Percentiles rank a stretch among this genome's conserved stretches.
Conservation (phyloP, 2,797 vertebrate genomes). For the Sebastiscus tertius region DNA sequence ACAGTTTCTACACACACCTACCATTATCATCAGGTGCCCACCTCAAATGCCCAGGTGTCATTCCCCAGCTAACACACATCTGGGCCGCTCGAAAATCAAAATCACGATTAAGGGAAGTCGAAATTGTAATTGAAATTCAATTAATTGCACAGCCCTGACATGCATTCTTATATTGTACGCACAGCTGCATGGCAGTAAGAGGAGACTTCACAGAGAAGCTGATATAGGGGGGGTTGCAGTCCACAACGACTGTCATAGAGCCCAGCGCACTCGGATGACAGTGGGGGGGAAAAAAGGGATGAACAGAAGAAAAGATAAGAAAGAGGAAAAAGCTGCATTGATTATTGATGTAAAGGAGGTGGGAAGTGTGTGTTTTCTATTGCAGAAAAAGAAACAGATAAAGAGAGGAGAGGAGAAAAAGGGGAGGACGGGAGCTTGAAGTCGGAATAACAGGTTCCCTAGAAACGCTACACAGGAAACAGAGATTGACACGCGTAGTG, state of each 20-base stretch:
- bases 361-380: conserved; percentile 36
- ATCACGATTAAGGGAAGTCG: too few relatives aligned
- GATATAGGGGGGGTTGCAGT: conserved; percentile 37
- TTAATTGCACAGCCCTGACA: too few relatives aligned
- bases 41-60: conserved; percentile 3
- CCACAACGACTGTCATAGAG: conserved; percentile 32
- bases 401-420: not conserved
- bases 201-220: conserved; percentile 47
- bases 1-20: not conserved
- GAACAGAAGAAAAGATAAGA: conserved; percentile 7
- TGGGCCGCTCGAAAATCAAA: too few relatives aligned
- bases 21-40: not conserved
- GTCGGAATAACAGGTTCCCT: conserved; percentile 2
- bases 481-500: conserved; percentile 23
- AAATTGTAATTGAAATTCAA: too few relatives aligned
- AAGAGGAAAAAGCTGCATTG: conserved; percentile 10
- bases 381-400: conserved; percentile 1
- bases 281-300: not conserved
- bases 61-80: not conserved
- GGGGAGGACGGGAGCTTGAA: not conserved
- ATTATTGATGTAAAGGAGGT: conserved; percentile 16
- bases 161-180: not conserved
- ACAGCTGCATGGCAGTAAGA: not conserved
- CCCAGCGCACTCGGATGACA: conserved; percentile 11
- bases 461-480: conserved; percentile 25